Evolutionary conservation across 1,140 invertebrate species (phyloP).

Genomic region (Hylyphantes graminicola): DNA sequence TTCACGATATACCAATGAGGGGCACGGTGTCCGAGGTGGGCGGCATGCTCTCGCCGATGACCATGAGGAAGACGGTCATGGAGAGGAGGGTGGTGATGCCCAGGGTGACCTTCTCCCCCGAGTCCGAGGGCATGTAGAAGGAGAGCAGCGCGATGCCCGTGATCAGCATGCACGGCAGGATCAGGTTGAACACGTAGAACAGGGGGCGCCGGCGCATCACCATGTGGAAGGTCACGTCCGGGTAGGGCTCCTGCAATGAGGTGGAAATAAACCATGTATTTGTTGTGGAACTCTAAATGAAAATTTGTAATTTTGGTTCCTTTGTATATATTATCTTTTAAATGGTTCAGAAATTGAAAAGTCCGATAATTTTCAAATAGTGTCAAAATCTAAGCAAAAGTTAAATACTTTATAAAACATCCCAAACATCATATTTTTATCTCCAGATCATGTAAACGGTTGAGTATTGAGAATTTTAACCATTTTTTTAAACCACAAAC

Average conservation of each 20-base stretch:
- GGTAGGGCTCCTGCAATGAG: constrained; percentile 69
- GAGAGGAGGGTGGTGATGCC: constrained; percentile 73
- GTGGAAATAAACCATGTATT: background rate
- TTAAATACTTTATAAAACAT: too few relatives aligned
- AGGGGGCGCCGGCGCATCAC: constrained; percentile 68
- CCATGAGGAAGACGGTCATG: constrained; percentile 74
- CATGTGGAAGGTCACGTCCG: constrained; percentile 72
- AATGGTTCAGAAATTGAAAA: too few relatives aligned
- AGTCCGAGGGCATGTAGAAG: constrained; percentile 74
- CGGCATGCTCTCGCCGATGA: constrained; percentile 74
- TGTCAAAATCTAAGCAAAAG: too few relatives aligned
- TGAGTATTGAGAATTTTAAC: too few relatives aligned
- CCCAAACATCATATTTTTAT: too few relatives aligned
- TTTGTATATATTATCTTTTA: too few relatives aligned
- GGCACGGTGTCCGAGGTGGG: constrained; percentile 74
- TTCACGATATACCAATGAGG: constrained; percentile 71
- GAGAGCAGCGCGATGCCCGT: constrained; percentile 72
- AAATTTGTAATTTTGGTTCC: too few relatives aligned
- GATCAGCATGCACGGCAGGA: constrained; percentile 74
- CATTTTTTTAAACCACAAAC: too few relatives aligned
- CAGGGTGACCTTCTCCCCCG: constrained; percentile 73
- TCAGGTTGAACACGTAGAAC: constrained; percentile 73
- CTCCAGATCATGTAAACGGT: too few relatives aligned
- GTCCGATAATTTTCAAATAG: too few relatives aligned
- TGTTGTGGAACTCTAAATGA: background rate